Conservation (phyloP, 2,797 vertebrate genomes). For the Typhlichthys eigenmanni region DNA sequence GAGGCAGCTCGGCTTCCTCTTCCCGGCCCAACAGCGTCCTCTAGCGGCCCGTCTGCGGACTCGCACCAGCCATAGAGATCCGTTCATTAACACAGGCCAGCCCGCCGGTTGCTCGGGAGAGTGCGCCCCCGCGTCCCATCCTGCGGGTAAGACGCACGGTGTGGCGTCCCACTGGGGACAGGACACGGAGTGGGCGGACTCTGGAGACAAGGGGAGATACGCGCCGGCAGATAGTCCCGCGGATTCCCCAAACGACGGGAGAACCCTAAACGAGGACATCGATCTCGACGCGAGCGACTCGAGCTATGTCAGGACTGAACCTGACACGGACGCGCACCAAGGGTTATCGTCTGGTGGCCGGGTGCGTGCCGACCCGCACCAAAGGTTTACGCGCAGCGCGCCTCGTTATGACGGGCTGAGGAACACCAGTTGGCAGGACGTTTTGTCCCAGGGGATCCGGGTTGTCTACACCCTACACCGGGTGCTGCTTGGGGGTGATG, state of each 20-base stretch:
- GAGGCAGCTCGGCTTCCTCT: slow-evolving; percentile 59
- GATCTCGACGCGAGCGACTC: background rate
- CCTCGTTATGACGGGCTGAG: slow-evolving; percentile 28
- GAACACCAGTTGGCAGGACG: slow-evolving; percentile 49
- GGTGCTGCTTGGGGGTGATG: slow-evolving; percentile 16
- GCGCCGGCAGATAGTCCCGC: background rate
- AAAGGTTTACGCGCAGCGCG: slow-evolving; percentile 57
- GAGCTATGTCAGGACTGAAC: too few relatives aligned
- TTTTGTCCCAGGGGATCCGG: slow-evolving; percentile 22
- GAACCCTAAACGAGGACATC: background rate
- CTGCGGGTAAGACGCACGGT: slow-evolving; percentile 10
- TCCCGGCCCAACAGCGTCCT: slow-evolving; percentile 73
- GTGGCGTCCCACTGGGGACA: slow-evolving; percentile 18
- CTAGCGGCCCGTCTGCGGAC: slow-evolving; percentile 73
- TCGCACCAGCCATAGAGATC: slow-evolving; percentile 48
- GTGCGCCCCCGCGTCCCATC: slow-evolving; percentile 49
- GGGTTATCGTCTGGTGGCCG: too few relatives aligned
- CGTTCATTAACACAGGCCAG: slow-evolving; percentile 30
- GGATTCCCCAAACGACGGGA: background rate
- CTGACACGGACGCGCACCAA: too few relatives aligned
- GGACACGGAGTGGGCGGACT: slow-evolving; percentile 15
- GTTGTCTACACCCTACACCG: slow-evolving; percentile 22
- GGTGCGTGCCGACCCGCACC: slow-evolving; percentile 4
- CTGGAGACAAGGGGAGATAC: slow-evolving; percentile 1
- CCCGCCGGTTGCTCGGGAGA: slow-evolving; percentile 51